Conservation (phyloP, 2,888 invertebrate genomes). For the Agrotis puta region DNA sequence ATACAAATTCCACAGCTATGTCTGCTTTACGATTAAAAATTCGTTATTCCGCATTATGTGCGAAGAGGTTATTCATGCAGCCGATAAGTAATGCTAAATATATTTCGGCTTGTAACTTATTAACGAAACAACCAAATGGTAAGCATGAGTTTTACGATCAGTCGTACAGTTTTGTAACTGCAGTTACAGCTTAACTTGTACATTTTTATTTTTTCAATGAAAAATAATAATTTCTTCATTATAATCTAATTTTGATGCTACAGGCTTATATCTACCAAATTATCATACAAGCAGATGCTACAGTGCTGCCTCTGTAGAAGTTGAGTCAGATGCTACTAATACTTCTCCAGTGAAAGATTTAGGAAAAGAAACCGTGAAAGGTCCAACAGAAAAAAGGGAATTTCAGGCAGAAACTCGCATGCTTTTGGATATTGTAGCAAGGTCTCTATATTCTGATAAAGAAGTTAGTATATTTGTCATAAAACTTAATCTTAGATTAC, state of each 20-base stretch:
- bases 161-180: not conserved
- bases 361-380: constrained; percentile 86
- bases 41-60: constrained; percentile 69
- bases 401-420: constrained; percentile 99
- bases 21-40: constrained; percentile 80
- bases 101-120: constrained; percentile 63
- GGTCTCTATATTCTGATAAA: constrained; percentile 99
- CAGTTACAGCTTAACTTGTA: too few relatives aligned
- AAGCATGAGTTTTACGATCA: constrained; percentile 18
- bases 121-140: constrained; percentile 64
- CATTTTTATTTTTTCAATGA: not conserved
- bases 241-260: not conserved
- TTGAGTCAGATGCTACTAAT: constrained; percentile 82
- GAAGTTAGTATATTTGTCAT: constrained; percentile 92
- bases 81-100: constrained; percentile 72
- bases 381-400: constrained; percentile 94
- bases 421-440: constrained; percentile 98
- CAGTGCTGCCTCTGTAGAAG: constrained; percentile 69
- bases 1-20: constrained; percentile 67
- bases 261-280: constrained; percentile 49
- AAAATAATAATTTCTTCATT: not conserved
- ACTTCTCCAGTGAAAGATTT: constrained; percentile 74
- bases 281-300: constrained; percentile 64
- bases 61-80: constrained; percentile 78
- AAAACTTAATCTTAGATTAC: not conserved